phyloP scores from a whole-genome alignment of 2,888 invertebrate genomes.

The Phytoseiulus persimilis region DNA sequence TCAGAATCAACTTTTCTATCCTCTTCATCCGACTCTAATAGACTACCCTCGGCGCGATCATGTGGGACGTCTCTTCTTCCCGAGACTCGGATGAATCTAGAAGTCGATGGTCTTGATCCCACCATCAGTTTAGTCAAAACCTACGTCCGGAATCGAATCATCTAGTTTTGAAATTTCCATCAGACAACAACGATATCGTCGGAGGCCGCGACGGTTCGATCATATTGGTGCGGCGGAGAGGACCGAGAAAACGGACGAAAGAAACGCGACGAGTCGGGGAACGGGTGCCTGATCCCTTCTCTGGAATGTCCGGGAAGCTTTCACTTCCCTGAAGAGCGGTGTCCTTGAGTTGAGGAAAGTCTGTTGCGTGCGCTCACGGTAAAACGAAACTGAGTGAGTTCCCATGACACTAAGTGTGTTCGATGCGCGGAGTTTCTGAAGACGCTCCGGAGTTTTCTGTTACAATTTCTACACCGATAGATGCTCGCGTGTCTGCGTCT shows the following conservation, averaged over 20 bases:
- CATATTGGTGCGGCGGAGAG: too few species aligned
- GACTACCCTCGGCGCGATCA: background rate
- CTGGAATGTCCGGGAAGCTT: too few species aligned
- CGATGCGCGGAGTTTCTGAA: background rate
- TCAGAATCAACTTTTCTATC: background rate
- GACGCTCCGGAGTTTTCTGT: background rate
- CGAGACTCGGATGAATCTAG: background rate
- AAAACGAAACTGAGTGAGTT: background rate
- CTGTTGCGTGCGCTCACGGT: too few species aligned
- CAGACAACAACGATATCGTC: too few species aligned
- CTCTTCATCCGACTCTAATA: background rate
- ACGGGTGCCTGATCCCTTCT: too few species aligned
- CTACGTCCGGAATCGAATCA: too few species aligned
- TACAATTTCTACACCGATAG: background rate
- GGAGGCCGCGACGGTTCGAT: too few species aligned
- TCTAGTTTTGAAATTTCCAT: too few species aligned
- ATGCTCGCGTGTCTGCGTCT: background rate
- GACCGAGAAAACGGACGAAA: too few species aligned
- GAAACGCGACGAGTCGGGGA: too few species aligned
- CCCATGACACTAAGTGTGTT: background rate
- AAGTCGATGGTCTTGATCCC: background rate
- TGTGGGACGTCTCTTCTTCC: background rate
- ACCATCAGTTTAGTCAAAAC: background rate
- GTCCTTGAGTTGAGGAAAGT: too few species aligned
- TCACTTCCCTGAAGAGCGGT: too few species aligned